phyloP scores from a whole-genome alignment of 2,113 vertebrate species.

The Notiomystis cincta region DNA sequence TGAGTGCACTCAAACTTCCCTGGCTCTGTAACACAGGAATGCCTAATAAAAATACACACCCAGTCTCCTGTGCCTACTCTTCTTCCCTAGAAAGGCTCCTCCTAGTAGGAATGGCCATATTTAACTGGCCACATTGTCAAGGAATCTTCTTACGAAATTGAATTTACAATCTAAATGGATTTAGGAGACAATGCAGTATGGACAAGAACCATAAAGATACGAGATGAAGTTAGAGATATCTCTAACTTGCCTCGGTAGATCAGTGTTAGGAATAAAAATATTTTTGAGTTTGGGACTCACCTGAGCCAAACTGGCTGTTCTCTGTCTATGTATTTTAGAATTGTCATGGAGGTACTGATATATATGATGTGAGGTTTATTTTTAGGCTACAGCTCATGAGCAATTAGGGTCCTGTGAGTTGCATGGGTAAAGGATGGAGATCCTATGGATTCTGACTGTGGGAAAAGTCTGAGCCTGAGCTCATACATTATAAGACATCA shows the following conservation, averaged over 20 bases:
- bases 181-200: background rate
- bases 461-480: background rate
- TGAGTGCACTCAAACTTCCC: background rate
- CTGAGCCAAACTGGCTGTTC: background rate
- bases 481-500: background rate
- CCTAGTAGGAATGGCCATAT: background rate
- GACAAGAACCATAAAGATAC: background rate
- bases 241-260: background rate
- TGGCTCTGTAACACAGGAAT: background rate
- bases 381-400: background rate
- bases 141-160: background rate
- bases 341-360: background rate
- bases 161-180: background rate
- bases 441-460: background rate
- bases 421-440: background rate
- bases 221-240: background rate
- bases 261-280: background rate
- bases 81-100: background rate
- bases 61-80: background rate
- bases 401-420: background rate
- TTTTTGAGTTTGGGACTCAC: background rate
- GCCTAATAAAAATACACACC: background rate
- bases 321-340: background rate
- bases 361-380: background rate
- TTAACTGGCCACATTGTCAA: background rate